Base-by-base conservation (phyloP, 2,888 invertebrate species). In the Pemphredon lugubris region DNA sequence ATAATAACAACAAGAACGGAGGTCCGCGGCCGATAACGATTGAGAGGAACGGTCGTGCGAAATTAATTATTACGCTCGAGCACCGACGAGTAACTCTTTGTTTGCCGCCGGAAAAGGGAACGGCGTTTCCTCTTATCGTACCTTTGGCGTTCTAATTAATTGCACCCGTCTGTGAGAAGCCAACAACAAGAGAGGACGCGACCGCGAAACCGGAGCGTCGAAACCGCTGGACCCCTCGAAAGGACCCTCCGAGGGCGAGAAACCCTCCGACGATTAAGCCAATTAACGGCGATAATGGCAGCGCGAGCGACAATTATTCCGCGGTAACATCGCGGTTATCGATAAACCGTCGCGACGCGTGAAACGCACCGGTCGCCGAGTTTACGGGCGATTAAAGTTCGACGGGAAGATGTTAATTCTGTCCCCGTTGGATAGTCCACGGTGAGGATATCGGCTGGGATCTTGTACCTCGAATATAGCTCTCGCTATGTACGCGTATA, bases 41-140 rank as follows among this genome's bases (percentile, higher is more conserved):
- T 47, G 55, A 53, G 63, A 16, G 18, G 32, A 37, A 39, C 51
- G 40, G 57, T 65, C 55, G 47, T 32, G 39, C 26, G 39, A 60
- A 65, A 76, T 77, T 70, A 77, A 73, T 77, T 73, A 73, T 61
- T 42, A 44, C 55, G 30, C 44, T 45, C 60, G 9, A 32, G 42
- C 45, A 55, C 53, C 77, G 58, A 65, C 70, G 68, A 67, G 74
- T 68, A 70, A 71, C 55, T 45, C 48, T 73, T 59, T 63, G 64
- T 65, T 63, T 57, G 34, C 34, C 54, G 51, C 40, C 67, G 64
- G 67, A 60, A 77, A 76, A 76, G 77, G 73, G 67, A 77, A 76
- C 76, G 76, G 73, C 67, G 76, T 76, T 73, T 70, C 73, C 69
- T 76, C 73, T 73, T 76, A 77, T 77, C 73, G 73, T 77, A 53